These are phyloP conservation scores for Oopsacas minuta DNA, from an alignment of 37 sponge, comb jelly and placozoan species.

Conservation along the genomic window DNA sequence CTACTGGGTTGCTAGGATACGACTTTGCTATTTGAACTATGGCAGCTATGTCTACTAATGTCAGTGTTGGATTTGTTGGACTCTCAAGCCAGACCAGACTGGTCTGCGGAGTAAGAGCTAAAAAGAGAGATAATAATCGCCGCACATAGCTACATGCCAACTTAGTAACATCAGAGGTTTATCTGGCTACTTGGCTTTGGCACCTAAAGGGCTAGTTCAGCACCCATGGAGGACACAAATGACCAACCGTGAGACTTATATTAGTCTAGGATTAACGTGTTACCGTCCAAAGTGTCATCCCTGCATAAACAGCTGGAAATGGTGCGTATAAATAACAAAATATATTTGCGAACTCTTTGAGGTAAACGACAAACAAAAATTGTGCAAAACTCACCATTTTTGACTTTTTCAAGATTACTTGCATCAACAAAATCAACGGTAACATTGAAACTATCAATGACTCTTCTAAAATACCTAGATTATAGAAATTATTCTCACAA, in stretches of 20 bases:
- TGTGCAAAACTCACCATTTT: background rate
- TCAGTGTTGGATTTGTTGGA: constrained; percentile 79
- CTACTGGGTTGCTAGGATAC: background rate
- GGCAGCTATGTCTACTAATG: constrained; percentile 54
- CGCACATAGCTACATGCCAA: too few relatives aligned
- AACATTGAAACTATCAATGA: constrained; percentile 54
- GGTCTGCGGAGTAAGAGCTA: background rate
- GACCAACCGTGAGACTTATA: background rate
- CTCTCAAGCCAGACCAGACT: constrained; percentile 74
- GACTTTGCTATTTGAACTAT: constrained; percentile 40
- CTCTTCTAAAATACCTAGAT: constrained; percentile 53
- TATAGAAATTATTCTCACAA: background rate
- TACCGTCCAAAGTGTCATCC: too few relatives aligned
- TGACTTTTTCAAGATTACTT: constrained; percentile 43
- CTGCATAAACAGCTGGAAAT: too few relatives aligned
- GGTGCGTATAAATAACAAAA: too few relatives aligned
- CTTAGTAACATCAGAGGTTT: background rate
- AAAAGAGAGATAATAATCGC: too few relatives aligned
- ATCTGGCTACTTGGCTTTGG: background rate
- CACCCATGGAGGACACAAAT: background rate
- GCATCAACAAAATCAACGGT: constrained; percentile 52
- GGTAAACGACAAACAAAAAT: too few relatives aligned
- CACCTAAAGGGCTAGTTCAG: background rate
- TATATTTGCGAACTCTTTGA: too few relatives aligned
- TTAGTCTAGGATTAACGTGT: too few relatives aligned